These are phyloP conservation scores for Valencia hispanica DNA, from an alignment of 2,797 vertebrate species.

Conservation along the genomic window DNA sequence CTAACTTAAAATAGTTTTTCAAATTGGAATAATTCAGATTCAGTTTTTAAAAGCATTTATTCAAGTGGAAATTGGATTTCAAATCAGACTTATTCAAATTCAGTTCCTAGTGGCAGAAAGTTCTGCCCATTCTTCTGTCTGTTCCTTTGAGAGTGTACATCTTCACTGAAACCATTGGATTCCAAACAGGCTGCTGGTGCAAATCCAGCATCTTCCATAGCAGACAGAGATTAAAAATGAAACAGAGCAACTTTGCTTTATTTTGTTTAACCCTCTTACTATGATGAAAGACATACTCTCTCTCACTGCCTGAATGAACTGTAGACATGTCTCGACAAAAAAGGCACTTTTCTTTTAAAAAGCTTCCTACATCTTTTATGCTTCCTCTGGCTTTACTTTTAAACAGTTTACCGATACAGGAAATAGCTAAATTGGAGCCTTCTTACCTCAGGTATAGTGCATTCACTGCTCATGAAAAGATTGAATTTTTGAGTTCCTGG, in stretches of 20 bases:
- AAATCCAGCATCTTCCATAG: not conserved
- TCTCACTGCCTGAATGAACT: not conserved
- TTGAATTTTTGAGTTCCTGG: not conserved
- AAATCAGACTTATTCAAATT: no score
- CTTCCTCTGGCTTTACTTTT: not conserved
- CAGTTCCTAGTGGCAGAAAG: no score
- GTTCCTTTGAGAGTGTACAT: not conserved
- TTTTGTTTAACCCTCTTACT: not conserved
- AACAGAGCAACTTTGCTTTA: not conserved
- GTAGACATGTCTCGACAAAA: not conserved
- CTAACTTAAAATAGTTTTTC: no score
- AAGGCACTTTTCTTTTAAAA: not conserved
- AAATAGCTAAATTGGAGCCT: not conserved
- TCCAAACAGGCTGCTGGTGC: not conserved
- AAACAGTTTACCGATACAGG: not conserved
- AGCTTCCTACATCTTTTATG: not conserved
- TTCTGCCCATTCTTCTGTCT: not conserved
- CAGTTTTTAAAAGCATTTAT: no score
- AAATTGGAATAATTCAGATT: no score
- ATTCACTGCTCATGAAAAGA: not conserved
- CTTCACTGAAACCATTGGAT: not conserved
- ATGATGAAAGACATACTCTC: not conserved
- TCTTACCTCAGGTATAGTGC: not conserved
- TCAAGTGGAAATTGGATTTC: no score
- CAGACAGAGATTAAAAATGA: not conserved